Evolutionary conservation across 1,140 invertebrate species (phyloP).

Genomic region (Penaeus vannamei): DNA sequence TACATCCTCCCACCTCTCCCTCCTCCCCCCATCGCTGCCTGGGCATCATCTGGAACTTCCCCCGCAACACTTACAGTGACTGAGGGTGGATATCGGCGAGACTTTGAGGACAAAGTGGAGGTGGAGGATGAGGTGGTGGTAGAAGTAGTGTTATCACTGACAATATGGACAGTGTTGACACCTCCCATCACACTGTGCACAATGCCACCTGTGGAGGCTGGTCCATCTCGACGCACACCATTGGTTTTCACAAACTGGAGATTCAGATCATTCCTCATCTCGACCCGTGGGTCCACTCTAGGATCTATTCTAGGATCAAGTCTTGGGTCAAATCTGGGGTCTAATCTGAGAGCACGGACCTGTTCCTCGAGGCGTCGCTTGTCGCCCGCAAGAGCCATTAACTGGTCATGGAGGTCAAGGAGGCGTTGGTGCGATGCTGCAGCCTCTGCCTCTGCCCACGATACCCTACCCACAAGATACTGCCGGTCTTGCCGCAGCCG

Average conservation of each 20-base stretch:
- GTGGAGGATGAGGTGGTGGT: constrained; percentile 35
- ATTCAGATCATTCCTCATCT: constrained; percentile 36
- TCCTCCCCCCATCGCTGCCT: constrained; percentile 12
- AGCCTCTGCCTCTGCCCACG: constrained; percentile 63
- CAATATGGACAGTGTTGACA: constrained; percentile 55
- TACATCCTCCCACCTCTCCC: neutral
- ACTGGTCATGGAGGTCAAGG: constrained; percentile 63
- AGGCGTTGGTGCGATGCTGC: constrained; percentile 65
- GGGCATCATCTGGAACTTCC: neutral
- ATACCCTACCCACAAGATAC: constrained; percentile 73
- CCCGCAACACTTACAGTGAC: constrained; percentile 56
- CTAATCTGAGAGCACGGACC: constrained; percentile 50
- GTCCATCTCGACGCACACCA: constrained; percentile 49
- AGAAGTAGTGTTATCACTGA: constrained; percentile 37
- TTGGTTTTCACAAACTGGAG: constrained; percentile 54
- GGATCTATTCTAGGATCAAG: constrained; percentile 42
- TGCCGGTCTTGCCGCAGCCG: constrained; percentile 78
- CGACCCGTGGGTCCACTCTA: neutral
- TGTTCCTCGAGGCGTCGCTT: constrained; percentile 64
- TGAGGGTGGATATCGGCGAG: constrained; percentile 48
- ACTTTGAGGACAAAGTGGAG: constrained; percentile 4
- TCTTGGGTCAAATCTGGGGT: constrained; percentile 1
- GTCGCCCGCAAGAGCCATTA: constrained; percentile 61
- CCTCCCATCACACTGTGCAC: constrained; percentile 58
- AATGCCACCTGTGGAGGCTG: constrained; percentile 48